A percentile compares a stretch with the other conserved stretches of the same genome.
phyloP scores from a whole-genome alignment of 2,113 vertebrate species.

The Laterallus jamaicensis region DNA sequence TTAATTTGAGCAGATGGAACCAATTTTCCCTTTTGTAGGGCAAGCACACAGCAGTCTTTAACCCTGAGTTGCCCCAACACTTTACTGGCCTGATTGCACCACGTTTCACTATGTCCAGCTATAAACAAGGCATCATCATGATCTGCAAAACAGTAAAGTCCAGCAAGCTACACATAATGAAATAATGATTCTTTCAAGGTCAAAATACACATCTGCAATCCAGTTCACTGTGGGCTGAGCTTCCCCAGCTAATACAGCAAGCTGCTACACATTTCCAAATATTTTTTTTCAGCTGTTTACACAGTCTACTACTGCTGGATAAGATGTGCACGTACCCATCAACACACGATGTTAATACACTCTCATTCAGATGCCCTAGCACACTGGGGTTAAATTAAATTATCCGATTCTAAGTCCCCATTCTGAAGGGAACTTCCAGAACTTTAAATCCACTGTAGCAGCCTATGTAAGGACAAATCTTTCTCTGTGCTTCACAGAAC shows the following conservation, averaged over 20 bases:
- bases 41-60: not conserved
- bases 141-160: not conserved
- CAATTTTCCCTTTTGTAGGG: conserved; percentile 51
- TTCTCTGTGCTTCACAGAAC: not conserved
- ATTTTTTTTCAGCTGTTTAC: not conserved
- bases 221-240: not conserved
- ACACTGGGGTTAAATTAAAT: not conserved
- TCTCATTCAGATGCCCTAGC: not conserved
- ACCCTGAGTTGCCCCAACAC: conserved; percentile 22
- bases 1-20: conserved; percentile 64
- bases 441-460: not conserved
- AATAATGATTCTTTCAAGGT: not conserved
- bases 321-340: not conserved
- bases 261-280: not conserved
- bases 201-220: not conserved
- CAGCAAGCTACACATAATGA: not conserved
- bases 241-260: not conserved
- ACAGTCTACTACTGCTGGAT: not conserved
- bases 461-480: not conserved
- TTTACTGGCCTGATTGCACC: conserved; percentile 21
- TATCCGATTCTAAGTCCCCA: not conserved
- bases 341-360: not conserved
- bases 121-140: not conserved
- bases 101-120: conserved; percentile 10
- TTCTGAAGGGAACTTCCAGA: not conserved